Evolutionary conservation across 2,888 invertebrate genomes (phyloP).

Genomic region (Cistogaster globosa): DNA sequence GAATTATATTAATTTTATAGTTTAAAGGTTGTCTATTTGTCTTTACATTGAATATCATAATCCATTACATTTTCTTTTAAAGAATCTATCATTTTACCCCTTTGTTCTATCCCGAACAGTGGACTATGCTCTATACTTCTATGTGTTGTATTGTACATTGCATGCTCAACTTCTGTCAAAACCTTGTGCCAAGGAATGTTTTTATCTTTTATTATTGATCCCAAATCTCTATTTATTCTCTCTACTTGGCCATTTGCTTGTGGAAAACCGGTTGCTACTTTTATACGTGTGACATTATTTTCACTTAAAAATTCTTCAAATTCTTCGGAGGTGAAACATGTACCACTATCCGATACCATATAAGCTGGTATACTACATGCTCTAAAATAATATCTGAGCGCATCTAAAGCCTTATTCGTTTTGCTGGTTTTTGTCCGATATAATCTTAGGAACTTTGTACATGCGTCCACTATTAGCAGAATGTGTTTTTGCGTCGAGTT

Average conservation of each 20-base stretch:
- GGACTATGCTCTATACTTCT: conserved; percentile 56
- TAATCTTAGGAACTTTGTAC: conserved; percentile 60
- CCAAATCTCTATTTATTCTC: conserved; percentile 46
- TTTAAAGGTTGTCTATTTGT: too few species aligned
- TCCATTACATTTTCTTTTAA: conserved; percentile 50
- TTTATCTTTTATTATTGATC: conserved; percentile 48
- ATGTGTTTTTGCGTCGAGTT: not conserved
- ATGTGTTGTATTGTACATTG: conserved; percentile 68
- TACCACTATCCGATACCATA: conserved; percentile 32
- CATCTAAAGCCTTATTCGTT: not conserved
- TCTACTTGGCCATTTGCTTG: conserved; percentile 60
- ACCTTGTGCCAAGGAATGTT: conserved; percentile 47
- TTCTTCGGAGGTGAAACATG: conserved; percentile 18
- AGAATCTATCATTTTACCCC: conserved; percentile 53
- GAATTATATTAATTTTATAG: too few species aligned
- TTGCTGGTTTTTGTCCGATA: conserved; percentile 44
- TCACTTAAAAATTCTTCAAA: not conserved
- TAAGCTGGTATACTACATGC: conserved; percentile 14
- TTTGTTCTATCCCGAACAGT: conserved; percentile 61
- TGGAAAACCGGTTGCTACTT: conserved; percentile 55
- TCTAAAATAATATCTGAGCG: conserved; percentile 28
- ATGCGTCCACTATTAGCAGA: not conserved
- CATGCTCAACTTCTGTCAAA: conserved; percentile 52
- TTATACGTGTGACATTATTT: conserved; percentile 15
- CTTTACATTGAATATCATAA: too few species aligned